These are phyloP conservation scores for Orthosia cruda DNA, from an alignment of 2,888 invertebrate genomes.

Conservation along the genomic window DNA sequence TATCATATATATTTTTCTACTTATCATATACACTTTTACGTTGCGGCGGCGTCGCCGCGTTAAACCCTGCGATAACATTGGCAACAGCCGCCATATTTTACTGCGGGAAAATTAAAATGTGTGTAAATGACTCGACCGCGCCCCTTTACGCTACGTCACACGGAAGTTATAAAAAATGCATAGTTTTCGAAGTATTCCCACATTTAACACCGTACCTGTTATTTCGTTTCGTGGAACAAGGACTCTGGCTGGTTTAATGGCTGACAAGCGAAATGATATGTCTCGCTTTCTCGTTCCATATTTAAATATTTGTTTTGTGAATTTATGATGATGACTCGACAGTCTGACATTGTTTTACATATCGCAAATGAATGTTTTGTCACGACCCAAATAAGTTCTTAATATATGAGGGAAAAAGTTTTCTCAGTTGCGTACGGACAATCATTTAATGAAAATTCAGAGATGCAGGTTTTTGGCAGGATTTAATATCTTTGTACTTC, in stretches of 20 bases:
- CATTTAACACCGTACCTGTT: conserved; percentile 43
- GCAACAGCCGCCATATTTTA: conserved; percentile 60
- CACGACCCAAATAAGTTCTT: conserved; percentile 30
- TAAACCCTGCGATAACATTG: conserved; percentile 40
- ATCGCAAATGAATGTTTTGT: conserved; percentile 33
- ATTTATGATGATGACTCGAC: conserved; percentile 56
- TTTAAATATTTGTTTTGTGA: conserved; percentile 53
- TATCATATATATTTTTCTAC: conserved; percentile 53
- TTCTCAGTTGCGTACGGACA: not conserved
- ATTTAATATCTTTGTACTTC: conserved; percentile 30
- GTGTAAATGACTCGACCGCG: conserved; percentile 48
- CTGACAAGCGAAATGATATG: conserved; percentile 35
- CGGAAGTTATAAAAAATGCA: conserved; percentile 53
- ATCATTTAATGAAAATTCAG: conserved; percentile 12
- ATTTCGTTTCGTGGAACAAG: conserved; percentile 44
- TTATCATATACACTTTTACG: conserved; percentile 44
- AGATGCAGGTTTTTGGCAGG: not conserved
- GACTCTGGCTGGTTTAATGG: conserved; percentile 20
- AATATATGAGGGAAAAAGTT: conserved; percentile 6
- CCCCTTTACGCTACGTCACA: conserved; percentile 24
- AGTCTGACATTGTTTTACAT: conserved; percentile 28
- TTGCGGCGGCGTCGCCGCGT: too few species aligned
- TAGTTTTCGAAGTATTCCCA: conserved; percentile 45
- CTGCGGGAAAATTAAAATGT: conserved; percentile 54
- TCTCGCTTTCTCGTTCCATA: conserved; percentile 22